Base-by-base conservation (phyloP, 2,888 invertebrate species). In the Sicus ferrugineus region DNA sequence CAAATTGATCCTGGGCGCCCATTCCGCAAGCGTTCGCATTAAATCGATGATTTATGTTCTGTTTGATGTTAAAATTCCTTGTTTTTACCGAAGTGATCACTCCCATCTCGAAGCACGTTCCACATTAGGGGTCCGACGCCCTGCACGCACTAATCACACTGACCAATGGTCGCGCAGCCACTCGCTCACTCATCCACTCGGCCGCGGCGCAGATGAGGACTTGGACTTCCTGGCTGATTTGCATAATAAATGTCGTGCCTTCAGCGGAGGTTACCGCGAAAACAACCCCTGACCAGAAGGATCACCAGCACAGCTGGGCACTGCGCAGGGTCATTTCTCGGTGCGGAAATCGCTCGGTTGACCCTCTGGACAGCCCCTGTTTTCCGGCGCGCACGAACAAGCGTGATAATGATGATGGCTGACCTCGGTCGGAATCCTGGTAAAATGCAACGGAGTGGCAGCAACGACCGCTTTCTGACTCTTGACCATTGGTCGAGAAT, bases 401-500 rank as follows among this genome's bases (percentile, higher is more conserved):
- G 78, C 79, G 77, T 80, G 83, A 80, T 82, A 82, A 82, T 82
- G 78, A 81, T 77, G 78, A 79, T 79, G 77, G 80, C 83, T 83
- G 82, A 83, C 82, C 82, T 80, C 75, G 76, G 61, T 58, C 65
- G 62, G 69, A 68, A 72, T n/a, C 38, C 9, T 38, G 11, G 38
- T 16, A 54, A 61, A 62, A 66, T 52, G 71, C 69, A 59, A 42
- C 59, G 79, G 82, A 82, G 83, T 83, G 81, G 83, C 75, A 77
- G 68, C 64, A 46, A 61, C 67, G 65, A 59, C 70, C 64, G 61
- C 73, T 74, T 71, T 26, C 74, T 82, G 83, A 83, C 84, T 83
- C 80, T 79, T 83, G 84, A 82, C 83, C 84, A 80, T 72, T 83
- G 82, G 83, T 78, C 81, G 74, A 72, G 64, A 66, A 67, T 71